Conservation (phyloP, 2,113 vertebrate genomes). For the Physeter macrocephalus region DNA sequence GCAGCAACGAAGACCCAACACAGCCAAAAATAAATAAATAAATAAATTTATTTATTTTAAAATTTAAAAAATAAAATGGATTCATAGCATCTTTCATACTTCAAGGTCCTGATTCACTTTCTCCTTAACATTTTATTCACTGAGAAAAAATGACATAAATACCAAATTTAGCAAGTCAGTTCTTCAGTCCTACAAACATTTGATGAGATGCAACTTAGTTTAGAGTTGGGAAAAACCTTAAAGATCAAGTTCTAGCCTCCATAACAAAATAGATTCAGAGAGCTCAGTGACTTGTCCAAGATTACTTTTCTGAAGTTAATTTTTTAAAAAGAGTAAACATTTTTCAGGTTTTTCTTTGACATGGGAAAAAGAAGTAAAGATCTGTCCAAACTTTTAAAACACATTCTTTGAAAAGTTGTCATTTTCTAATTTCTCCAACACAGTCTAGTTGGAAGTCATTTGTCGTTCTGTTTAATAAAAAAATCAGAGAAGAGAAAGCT, state of each 20-base stretch:
- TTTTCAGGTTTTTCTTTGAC: conserved; percentile 11
- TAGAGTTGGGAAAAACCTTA: background rate
- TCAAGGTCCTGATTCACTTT: background rate
- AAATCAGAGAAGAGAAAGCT: background rate
- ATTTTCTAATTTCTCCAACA: conserved; percentile 26
- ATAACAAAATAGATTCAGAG: background rate
- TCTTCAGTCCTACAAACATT: background rate
- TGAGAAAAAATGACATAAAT: background rate
- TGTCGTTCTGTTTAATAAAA: background rate
- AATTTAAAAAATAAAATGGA: background rate
- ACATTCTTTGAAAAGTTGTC: background rate
- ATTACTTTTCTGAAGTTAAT: background rate
- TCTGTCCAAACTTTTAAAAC: background rate
- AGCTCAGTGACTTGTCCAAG: background rate
- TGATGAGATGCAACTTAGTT: background rate
- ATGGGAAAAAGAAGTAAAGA: background rate
- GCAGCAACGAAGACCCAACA: no score
- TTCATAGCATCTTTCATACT: background rate
- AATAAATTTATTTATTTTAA: no score
- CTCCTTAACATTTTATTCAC: background rate
- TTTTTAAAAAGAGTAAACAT: background rate
- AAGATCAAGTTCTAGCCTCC: background rate
- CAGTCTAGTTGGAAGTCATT: background rate
- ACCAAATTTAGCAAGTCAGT: background rate
- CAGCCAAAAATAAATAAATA: no score